Percentiles rank a stretch among this genome's conserved stretches.
These are phyloP conservation scores for Calycopis cecrops DNA, from an alignment of 1,140 invertebrate species.

Conservation along the genomic window DNA sequence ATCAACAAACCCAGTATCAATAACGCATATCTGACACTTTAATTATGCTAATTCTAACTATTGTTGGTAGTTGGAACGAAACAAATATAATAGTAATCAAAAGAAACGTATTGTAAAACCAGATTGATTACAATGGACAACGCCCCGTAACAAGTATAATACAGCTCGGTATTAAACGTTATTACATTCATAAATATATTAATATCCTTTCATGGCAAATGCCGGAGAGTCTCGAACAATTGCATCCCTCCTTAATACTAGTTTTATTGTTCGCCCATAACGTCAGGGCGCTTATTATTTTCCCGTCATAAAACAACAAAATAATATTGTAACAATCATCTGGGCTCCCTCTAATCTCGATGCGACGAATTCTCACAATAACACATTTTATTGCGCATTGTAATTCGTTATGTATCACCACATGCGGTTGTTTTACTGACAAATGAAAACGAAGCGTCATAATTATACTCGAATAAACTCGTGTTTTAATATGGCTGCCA, in stretches of 20 bases:
- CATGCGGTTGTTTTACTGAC: constrained; percentile 50
- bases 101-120: not conserved
- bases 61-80: too few species aligned
- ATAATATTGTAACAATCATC: constrained; percentile 64
- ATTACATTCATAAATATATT: constrained; percentile 26
- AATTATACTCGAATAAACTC: constrained; percentile 20
- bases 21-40: too few species aligned
- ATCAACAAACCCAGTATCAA: too few species aligned
- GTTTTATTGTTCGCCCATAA: constrained; percentile 58
- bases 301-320: constrained; percentile 66
- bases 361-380: constrained; percentile 46
- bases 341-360: constrained; percentile 48
- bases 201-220: constrained; percentile 32
- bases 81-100: not conserved
- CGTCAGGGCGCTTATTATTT: constrained; percentile 62
- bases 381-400: constrained; percentile 55
- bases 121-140: constrained; percentile 15
- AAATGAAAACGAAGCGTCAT: constrained; percentile 39
- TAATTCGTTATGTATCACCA: constrained; percentile 55
- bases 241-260: constrained; percentile 41
- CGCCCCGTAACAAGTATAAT: not conserved
- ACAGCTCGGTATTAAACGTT: constrained; percentile 4
- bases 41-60: too few species aligned
- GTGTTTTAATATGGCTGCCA: not conserved
- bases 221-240: constrained; percentile 38